phyloP scores from a whole-genome alignment of 2,797 vertebrate species.

The Chaunax sp. region DNA sequence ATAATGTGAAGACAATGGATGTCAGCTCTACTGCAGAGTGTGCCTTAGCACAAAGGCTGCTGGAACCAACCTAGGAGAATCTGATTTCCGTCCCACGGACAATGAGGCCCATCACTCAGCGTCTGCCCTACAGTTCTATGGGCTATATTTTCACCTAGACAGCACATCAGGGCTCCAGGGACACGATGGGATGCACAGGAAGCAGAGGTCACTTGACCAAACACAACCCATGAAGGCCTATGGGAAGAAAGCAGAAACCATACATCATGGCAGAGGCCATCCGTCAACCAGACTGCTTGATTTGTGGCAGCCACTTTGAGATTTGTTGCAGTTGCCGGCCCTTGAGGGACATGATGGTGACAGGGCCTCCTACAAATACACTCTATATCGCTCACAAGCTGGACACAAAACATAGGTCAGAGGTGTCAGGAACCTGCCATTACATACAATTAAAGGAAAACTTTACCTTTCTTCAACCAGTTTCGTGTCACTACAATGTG shows the following conservation, averaged over 20 bases:
- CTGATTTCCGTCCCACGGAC: slow-evolving; percentile 61
- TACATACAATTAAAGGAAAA: slow-evolving; percentile 12
- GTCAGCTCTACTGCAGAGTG: slow-evolving; percentile 6
- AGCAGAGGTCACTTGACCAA: slow-evolving; percentile 79
- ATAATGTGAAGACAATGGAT: slow-evolving; percentile 19
- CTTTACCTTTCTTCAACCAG: no score
- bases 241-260: slow-evolving; percentile 64
- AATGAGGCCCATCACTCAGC: slow-evolving; percentile 69
- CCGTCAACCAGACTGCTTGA: slow-evolving; percentile 74
- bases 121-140: slow-evolving; percentile 46
- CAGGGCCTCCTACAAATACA: slow-evolving; percentile 47
- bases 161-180: slow-evolving; percentile 65
- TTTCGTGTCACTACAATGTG: no score
- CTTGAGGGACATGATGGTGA: slow-evolving; percentile 58
- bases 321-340: slow-evolving; percentile 52
- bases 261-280: slow-evolving; percentile 76
- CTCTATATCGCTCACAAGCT: slow-evolving; percentile 35
- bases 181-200: slow-evolving; percentile 55
- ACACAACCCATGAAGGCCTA: slow-evolving; percentile 55
- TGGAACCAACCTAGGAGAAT: slow-evolving; percentile 47
- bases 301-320: slow-evolving; percentile 67
- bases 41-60: slow-evolving; percentile 19
- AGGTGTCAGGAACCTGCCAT: slow-evolving; percentile 36
- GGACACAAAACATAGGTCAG: slow-evolving; percentile 38
- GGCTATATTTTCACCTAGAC: slow-evolving; percentile 78